These are phyloP conservation scores for Pygoscelis antarcticus DNA, from an alignment of 2,113 vertebrate species.

Conservation along the genomic window DNA sequence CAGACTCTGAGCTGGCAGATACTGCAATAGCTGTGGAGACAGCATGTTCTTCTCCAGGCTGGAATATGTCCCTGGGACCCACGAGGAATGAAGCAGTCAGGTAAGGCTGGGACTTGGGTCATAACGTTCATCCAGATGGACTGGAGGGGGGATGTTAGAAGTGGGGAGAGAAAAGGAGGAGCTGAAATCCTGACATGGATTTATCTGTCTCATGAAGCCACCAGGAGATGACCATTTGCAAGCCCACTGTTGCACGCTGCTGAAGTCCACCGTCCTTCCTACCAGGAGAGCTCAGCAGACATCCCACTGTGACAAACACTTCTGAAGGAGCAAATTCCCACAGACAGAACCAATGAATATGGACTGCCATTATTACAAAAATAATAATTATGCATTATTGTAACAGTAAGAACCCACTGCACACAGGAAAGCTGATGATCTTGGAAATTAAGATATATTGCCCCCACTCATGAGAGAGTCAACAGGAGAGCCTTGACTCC, in stretches of 20 bases:
- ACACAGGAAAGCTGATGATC: not conserved
- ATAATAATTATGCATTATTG: not conserved
- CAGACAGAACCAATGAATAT: not conserved
- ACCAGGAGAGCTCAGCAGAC: not conserved
- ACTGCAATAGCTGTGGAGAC: not conserved
- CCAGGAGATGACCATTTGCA: not conserved
- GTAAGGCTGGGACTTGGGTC: not conserved
- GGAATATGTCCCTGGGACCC: not conserved
- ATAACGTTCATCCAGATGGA: not conserved
- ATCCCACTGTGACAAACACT: not conserved
- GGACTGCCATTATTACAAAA: not conserved
- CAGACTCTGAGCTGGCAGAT: not conserved
- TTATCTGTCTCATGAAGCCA: not conserved
- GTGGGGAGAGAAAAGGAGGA: not conserved
- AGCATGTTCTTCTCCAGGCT: not conserved
- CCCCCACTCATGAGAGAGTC: not conserved
- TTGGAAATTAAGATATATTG: not conserved
- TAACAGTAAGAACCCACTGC: not conserved
- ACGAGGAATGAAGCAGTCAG: not conserved
- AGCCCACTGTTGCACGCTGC: fast-evolving
- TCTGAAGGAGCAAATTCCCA: not conserved
- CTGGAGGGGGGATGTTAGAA: not conserved
- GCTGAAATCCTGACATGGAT: not conserved
- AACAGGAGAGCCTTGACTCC: not conserved
- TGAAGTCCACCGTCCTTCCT: not conserved